Conservation (phyloP, 2,797 vertebrate genomes). For the Coregonus suidteri region DNA sequence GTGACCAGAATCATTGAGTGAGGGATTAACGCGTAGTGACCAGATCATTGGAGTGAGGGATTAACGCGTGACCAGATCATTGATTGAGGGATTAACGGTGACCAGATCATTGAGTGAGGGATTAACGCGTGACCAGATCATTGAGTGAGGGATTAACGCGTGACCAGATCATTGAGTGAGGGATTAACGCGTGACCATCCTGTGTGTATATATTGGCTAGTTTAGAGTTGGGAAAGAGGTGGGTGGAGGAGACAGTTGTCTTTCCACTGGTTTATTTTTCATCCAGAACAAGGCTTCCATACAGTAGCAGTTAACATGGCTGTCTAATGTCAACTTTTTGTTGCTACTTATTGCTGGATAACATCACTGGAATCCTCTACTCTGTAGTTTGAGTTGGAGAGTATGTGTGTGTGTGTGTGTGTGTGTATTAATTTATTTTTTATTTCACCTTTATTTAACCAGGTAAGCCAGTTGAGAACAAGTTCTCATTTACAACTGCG, state of each 20-base stretch:
- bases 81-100: no score
- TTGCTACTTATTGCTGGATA: conserved; percentile 37
- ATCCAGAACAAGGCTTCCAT: conserved; percentile 40
- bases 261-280: background rate
- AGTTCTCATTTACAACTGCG: no score
- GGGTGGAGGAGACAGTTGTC: background rate
- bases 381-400: background rate
- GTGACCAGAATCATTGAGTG: no score
- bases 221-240: background rate
- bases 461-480: no score
- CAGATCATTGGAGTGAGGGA: no score
- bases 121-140: no score
- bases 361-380: background rate
- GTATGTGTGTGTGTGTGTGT: background rate
- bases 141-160: no score
- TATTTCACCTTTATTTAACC: no score
- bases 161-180: no score
- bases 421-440: background rate
- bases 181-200: background rate
- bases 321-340: conserved; percentile 48
- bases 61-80: no score
- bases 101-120: no score
- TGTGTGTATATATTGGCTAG: background rate
- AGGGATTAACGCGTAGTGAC: no score
- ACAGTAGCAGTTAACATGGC: conserved; percentile 25